phyloP scores from a whole-genome alignment of 2,797 vertebrate genomes.

The Miichthys miiuy region DNA sequence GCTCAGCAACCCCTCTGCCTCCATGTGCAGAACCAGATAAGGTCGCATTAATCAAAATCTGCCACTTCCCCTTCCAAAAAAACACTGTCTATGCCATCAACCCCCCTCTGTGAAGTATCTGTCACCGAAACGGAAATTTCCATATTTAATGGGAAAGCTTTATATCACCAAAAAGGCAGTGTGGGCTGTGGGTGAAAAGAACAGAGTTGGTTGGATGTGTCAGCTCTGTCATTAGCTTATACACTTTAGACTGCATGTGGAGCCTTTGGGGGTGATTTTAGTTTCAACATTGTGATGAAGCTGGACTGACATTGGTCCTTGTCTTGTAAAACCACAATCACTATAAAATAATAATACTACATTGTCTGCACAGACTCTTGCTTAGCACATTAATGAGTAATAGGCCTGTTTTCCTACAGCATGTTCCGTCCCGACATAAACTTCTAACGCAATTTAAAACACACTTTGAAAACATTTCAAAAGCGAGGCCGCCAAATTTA shows the following conservation, averaged over 20 bases:
- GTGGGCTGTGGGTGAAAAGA: slow-evolving; percentile 88
- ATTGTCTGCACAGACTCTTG: neutral
- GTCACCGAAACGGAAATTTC: slow-evolving; percentile 95
- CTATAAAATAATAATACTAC: neutral
- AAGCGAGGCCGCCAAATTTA: slow-evolving; percentile 34
- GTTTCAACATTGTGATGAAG: slow-evolving; percentile 38
- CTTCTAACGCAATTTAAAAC: slow-evolving; percentile 40
- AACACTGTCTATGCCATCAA: slow-evolving; percentile 79
- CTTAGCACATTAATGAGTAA: slow-evolving; percentile 6
- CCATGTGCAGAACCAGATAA: slow-evolving; percentile 89
- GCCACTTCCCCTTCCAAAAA: slow-evolving; percentile 81
- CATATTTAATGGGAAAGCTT: slow-evolving; percentile 97
- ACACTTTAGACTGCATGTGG: slow-evolving; percentile 49
- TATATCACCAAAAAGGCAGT: slow-evolving; percentile 88
- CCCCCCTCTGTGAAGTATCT: slow-evolving; percentile 87
- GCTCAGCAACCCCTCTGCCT: slow-evolving; percentile 79
- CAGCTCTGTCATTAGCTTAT: slow-evolving; percentile 70
- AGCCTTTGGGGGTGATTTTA: slow-evolving; percentile 54
- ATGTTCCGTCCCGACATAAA: slow-evolving; percentile 27
- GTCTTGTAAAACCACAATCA: slow-evolving; percentile 23
- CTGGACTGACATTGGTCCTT: slow-evolving; percentile 38
- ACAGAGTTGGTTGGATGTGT: slow-evolving; percentile 82
- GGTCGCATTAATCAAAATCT: slow-evolving; percentile 87
- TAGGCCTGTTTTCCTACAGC: slow-evolving; percentile 1
- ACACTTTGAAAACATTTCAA: slow-evolving; percentile 59